phyloP scores from a whole-genome alignment of 2,888 invertebrate species.

The Polietes domitor region DNA sequence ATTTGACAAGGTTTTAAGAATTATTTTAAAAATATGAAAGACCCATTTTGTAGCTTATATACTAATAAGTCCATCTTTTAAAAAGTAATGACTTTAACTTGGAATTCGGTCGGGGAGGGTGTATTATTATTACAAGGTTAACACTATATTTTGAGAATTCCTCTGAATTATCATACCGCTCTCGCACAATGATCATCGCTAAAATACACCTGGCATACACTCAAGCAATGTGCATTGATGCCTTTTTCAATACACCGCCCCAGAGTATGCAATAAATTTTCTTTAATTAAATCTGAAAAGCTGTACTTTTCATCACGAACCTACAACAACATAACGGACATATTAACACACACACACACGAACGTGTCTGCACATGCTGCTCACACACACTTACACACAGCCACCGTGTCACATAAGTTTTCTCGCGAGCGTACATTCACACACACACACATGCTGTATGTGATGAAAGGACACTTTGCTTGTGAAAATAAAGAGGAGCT shows the following conservation, averaged over 20 bases:
- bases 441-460: background rate
- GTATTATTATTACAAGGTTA: too few species aligned
- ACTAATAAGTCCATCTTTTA: too few species aligned
- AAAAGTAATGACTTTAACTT: too few species aligned
- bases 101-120: too few species aligned
- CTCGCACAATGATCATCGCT: background rate
- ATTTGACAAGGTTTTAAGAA: too few species aligned
- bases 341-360: background rate
- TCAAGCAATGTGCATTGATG: background rate
- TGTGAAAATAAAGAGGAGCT: background rate
- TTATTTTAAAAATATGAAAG: too few species aligned
- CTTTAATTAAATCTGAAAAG: slow-evolving; percentile 34
- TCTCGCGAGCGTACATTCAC: background rate
- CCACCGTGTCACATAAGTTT: background rate
- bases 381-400: background rate
- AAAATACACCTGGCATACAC: background rate
- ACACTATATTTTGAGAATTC: too few species aligned
- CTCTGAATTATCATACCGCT: background rate
- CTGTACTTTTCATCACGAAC: background rate
- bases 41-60: too few species aligned
- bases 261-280: slow-evolving; percentile 30
- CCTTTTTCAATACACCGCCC: background rate
- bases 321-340: background rate
- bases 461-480: background rate
- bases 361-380: background rate